Base-by-base conservation (phyloP, 2,113 vertebrate species). In the Psammodynastes pulverulentus region DNA sequence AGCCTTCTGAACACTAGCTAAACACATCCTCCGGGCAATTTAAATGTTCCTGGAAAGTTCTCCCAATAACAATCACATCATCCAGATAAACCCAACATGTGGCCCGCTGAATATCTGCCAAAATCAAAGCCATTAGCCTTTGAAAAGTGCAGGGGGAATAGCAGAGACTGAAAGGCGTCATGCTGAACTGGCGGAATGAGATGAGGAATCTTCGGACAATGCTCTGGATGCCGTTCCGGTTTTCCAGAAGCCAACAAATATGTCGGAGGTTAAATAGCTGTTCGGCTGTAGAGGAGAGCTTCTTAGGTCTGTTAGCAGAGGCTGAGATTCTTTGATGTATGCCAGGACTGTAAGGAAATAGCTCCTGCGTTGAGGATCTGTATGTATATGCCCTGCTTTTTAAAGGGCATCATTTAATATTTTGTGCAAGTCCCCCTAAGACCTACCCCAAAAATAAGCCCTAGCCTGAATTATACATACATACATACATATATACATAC, bases 21-120 rank as follows among this genome's bases (percentile, higher is more conserved):
- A 95, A 96, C 0, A 86, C 95, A 95, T 97, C 95, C 95, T 97
- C 92, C 92, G 95, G 94, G 96, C 96, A 94, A 89, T 97, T 97
- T 95, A 95, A 96, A 95, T 95, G 95, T 97, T 97, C 96, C 96
- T 97, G 97, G 97, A 97, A 97, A 97, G 96, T 95, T 94, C 91
- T 97, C 95, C 95, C 96, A 89, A 95, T 96, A 97, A 96, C 96
- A 97, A 97, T 96, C 96, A 96, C 96, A 97, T 97, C 96, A 97
- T 97, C 95, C 94, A 95, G 94, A 97, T 96, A 95, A 96, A 95
- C 94, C 0, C 93, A 96, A 96, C 95, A 96, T 97, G 97, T 97
- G 96, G 96, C 93, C 87, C 86, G 67, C 91, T 93, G 96, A 97
- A 94, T 92, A 94, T 93, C 96, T 97, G 97, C 97, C 97, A 97